phyloP scores from a whole-genome alignment of 2,113 vertebrate genomes.

The Hippopotamus amphibius region DNA sequence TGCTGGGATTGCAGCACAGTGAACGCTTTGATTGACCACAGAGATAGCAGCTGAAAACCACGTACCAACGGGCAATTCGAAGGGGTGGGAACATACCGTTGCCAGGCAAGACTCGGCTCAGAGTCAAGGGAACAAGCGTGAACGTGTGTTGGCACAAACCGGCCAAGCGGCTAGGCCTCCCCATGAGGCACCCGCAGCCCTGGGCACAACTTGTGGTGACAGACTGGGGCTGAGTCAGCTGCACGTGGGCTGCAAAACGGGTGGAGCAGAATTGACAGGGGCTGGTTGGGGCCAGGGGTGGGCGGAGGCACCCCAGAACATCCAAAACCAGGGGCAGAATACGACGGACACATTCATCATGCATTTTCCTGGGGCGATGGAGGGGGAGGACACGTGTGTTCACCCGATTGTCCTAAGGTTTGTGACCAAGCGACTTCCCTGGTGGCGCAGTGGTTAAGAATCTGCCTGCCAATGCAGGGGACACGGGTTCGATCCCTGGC shows the following conservation, averaged over 20 bases:
- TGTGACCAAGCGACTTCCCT: too few species aligned
- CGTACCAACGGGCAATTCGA: too few species aligned
- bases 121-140: not conserved
- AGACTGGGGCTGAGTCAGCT: not conserved
- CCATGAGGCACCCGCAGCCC: not conserved
- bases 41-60: not conserved
- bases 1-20: not conserved
- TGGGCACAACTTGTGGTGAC: not conserved
- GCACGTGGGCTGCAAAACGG: not conserved
- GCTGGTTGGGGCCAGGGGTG: not conserved
- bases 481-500: too few species aligned
- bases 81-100: not conserved
- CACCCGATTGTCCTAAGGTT: not conserved
- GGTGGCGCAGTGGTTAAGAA: too few species aligned
- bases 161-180: not conserved
- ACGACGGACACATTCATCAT: rapidly evolving
- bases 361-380: not conserved
- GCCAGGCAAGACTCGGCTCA: not conserved
- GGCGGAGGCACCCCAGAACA: not conserved
- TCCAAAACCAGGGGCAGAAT: not conserved
- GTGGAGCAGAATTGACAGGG: not conserved
- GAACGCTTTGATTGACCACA: not conserved
- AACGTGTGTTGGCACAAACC: not conserved
- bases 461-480: too few species aligned
- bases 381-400: rapidly evolving